These are phyloP conservation scores for Phenganax marumi DNA, from an alignment of 92 coral and sea anemone species.

Conservation along the genomic window DNA sequence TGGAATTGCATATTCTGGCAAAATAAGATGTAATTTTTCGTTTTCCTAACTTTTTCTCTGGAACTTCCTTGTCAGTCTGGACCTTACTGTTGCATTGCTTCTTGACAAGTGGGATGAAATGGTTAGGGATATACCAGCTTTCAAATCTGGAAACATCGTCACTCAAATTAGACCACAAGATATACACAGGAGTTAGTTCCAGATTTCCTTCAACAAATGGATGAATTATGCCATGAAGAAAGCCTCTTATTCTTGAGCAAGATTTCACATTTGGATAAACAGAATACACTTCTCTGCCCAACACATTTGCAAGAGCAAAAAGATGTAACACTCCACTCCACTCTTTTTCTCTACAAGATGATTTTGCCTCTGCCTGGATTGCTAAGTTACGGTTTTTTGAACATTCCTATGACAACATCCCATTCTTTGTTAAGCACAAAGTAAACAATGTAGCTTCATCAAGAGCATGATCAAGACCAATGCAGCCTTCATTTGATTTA, in stretches of 20 bases:
- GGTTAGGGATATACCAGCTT: constrained; percentile 42
- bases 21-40: constrained; percentile 26
- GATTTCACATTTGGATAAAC: constrained; percentile 37
- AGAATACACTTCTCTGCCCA: constrained; percentile 31
- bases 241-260: constrained; percentile 12
- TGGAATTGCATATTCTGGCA: not conserved
- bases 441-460: constrained; percentile 37
- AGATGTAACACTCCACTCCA: constrained; percentile 34
- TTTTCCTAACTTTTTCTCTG: constrained; percentile 18
- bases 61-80: not conserved
- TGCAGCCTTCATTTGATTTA: not conserved
- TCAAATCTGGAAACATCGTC: constrained; percentile 39
- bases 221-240: constrained; percentile 24
- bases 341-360: constrained; percentile 1
- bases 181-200: constrained; percentile 29
- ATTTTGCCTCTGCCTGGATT: constrained; percentile 22
- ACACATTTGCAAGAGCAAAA: constrained; percentile 38
- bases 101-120: constrained; percentile 38
- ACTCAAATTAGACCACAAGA: constrained; percentile 46
- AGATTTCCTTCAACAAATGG: not conserved
- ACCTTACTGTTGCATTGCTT: not conserved
- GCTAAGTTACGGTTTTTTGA: constrained; percentile 25
- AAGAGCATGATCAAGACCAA: too few species aligned
- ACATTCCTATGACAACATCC: constrained; percentile 23
- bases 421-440: constrained; percentile 29